Conservation (phyloP, 2,888 invertebrate genomes). For the Amblyjoppa proteus region DNA sequence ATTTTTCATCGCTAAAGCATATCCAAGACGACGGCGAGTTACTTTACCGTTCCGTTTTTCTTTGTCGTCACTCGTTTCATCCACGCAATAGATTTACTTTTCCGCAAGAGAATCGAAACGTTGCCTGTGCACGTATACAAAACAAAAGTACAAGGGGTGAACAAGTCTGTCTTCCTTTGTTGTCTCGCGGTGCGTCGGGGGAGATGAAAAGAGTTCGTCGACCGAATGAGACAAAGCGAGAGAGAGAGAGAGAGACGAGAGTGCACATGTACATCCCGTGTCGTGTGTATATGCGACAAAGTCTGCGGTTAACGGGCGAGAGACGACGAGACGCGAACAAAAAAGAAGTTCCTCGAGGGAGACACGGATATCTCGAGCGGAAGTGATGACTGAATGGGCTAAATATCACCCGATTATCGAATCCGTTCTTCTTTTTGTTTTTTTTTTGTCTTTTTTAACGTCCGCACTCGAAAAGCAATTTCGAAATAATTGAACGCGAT, state of each 20-base stretch:
- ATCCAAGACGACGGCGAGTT: neutral
- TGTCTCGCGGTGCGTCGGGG: neutral
- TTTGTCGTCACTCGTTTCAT: constrained; percentile 11
- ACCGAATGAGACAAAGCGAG: constrained; percentile 27
- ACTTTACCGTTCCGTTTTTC: neutral
- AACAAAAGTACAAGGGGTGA: constrained; percentile 20
- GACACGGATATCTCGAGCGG: constrained; percentile 32
- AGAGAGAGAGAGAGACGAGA: neutral
- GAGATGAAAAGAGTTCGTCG: constrained; percentile 23
- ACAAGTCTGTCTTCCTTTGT: constrained; percentile 25
- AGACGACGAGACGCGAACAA: constrained; percentile 22
- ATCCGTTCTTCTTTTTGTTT: neutral
- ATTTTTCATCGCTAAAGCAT: constrained; percentile 44
- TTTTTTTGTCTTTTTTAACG: neutral
- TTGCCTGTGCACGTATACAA: neutral
- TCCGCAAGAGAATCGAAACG: constrained; percentile 16
- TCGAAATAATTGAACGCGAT: constrained; percentile 7
- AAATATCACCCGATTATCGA: constrained; percentile 17
- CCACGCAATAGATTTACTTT: constrained; percentile 33
- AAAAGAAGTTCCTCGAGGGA: constrained; percentile 33
- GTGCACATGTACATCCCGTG: neutral
- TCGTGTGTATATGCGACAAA: neutral
- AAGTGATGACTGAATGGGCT: constrained; percentile 46
- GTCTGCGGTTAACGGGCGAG: neutral
- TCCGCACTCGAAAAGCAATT: neutral